These are phyloP conservation scores for Cavia porcellus DNA, from an alignment of 2,113 vertebrate genomes.

Conservation along the genomic window DNA sequence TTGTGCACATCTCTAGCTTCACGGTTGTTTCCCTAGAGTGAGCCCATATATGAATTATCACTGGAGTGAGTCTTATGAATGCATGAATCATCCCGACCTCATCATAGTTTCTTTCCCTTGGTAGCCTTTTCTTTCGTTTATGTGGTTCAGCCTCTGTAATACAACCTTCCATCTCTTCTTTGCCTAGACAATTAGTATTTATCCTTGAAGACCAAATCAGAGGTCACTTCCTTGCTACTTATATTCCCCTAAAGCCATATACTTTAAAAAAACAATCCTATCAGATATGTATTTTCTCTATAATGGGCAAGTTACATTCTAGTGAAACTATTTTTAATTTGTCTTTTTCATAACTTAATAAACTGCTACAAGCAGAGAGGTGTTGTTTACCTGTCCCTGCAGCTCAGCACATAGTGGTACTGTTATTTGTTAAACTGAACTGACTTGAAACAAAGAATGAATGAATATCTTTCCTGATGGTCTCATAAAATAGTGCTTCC, in stretches of 20 bases:
- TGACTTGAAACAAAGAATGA: slow-evolving; percentile 29
- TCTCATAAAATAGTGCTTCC: background rate
- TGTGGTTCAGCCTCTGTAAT: background rate
- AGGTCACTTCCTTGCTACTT: background rate
- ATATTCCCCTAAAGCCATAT: background rate
- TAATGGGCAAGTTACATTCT: background rate
- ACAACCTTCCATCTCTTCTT: background rate
- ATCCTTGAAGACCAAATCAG: background rate
- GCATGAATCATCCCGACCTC: background rate
- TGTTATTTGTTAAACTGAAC: background rate
- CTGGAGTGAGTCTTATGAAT: background rate
- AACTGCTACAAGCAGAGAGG: background rate
- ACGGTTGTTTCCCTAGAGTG: background rate
- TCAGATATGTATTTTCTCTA: background rate
- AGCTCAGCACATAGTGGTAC: background rate
- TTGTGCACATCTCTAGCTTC: background rate
- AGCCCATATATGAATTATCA: background rate
- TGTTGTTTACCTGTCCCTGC: background rate
- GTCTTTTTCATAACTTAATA: background rate
- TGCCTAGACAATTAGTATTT: background rate
- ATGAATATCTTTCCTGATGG: background rate
- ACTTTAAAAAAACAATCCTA: background rate
- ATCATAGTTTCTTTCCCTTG: background rate
- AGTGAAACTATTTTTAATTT: background rate
- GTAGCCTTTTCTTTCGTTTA: background rate